A percentile compares a stretch with the other conserved stretches of the same genome.
Conservation (phyloP, 2,113 vertebrate species). For the Anhinga anhinga region DNA sequence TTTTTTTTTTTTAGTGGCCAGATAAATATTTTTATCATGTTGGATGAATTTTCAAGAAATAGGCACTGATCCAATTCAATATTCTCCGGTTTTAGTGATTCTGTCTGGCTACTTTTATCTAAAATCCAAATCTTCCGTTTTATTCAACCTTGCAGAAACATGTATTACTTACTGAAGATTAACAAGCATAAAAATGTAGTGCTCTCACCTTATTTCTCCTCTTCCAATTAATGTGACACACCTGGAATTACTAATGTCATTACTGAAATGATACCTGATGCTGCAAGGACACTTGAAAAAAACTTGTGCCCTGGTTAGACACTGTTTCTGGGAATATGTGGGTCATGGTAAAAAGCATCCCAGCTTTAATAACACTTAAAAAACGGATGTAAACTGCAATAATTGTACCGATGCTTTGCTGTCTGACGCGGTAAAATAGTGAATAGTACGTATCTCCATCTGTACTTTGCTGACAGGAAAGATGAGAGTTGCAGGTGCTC, state of each 20-base stretch:
- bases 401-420: background rate
- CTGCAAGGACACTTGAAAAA: background rate
- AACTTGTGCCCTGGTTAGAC: background rate
- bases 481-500: background rate
- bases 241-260: background rate
- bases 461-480: background rate
- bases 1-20: background rate
- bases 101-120: slow-evolving; percentile 16
- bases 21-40: background rate
- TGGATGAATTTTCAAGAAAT: slow-evolving; percentile 3
- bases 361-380: background rate
- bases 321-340: background rate
- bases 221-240: background rate
- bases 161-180: background rate
- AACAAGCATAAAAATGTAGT: background rate
- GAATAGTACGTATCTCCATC: accelerated
- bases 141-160: background rate
- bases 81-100: slow-evolving; percentile 26
- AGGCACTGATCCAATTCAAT: background rate
- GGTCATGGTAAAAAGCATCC: background rate
- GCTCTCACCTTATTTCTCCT: background rate
- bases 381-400: background rate
- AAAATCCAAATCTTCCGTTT: slow-evolving; percentile 38
- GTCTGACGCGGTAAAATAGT: background rate
- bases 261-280: background rate